Conservation (phyloP, 2,797 vertebrate genomes). For the Acanthurus lineatus region DNA sequence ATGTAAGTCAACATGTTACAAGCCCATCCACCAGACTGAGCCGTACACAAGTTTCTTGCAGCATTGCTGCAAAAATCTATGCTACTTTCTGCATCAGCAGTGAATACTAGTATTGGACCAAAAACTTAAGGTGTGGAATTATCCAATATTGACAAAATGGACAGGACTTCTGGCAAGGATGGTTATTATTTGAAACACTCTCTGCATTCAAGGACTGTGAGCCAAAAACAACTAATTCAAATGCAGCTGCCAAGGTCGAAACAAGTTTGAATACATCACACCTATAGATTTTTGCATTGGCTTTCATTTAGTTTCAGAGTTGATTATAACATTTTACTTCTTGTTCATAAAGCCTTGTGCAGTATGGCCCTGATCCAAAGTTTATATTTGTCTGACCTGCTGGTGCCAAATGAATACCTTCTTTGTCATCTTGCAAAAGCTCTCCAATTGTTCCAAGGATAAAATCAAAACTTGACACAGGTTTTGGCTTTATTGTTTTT, state of each 20-base stretch:
- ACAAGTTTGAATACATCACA: no score
- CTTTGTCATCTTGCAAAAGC: not conserved
- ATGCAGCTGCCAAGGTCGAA: not conserved
- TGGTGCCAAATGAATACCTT: not conserved
- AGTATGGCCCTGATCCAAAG: not conserved
- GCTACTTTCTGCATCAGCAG: not conserved
- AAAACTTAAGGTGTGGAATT: not conserved
- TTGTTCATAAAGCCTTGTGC: not conserved
- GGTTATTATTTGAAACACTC: not conserved
- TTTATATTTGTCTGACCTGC: not conserved
- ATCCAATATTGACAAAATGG: not conserved
- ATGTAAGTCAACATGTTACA: not conserved
- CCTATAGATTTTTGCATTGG: no score
- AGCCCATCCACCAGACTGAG: not conserved
- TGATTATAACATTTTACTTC: not conserved
- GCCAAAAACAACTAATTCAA: not conserved
- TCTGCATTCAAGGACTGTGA: not conserved
- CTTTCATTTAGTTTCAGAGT: no score
- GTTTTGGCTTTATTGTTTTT: not conserved
- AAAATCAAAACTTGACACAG: conserved; percentile 16
- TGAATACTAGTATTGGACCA: not conserved
- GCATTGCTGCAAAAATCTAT: not conserved
- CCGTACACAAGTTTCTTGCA: not conserved
- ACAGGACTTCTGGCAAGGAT: not conserved
- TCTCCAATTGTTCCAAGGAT: not conserved